phyloP scores from a whole-genome alignment of 2,888 invertebrate species.

The Lasioglossum leucozonium region DNA sequence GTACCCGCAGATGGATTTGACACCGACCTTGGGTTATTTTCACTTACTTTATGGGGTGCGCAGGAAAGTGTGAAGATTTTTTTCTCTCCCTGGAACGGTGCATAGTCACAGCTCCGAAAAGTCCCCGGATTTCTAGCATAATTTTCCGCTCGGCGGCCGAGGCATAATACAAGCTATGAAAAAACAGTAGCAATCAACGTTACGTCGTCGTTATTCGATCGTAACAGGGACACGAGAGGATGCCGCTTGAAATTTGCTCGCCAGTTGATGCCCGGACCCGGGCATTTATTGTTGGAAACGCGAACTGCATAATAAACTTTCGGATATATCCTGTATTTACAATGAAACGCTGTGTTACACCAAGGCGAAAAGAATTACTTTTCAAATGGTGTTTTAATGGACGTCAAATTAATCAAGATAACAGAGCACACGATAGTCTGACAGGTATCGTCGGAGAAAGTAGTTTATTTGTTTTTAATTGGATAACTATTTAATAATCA shows the following conservation, averaged over 20 bases:
- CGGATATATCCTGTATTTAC: neutral
- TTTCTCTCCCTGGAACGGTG: neutral
- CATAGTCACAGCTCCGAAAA: neutral
- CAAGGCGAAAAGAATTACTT: neutral
- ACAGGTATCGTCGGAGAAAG: neutral
- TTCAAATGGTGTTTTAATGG: neutral
- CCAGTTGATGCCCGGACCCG: neutral
- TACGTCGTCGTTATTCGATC: constrained; percentile 16
- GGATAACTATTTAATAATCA: neutral
- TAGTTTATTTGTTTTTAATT: neutral
- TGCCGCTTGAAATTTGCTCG: neutral
- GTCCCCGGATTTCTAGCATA: constrained; percentile 14
- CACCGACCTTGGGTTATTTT: constrained; percentile 60
- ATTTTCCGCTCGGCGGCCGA: constrained; percentile 20
- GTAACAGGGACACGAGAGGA: neutral
- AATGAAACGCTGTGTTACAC: neutral
- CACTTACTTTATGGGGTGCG: constrained; percentile 60
- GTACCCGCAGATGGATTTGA: constrained; percentile 21
- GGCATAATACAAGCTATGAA: neutral
- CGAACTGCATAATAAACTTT: neutral
- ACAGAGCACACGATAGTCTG: neutral
- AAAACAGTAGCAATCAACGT: constrained; percentile 11
- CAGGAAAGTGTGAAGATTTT: constrained; percentile 70
- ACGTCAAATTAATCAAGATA: neutral
- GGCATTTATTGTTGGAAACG: neutral